phyloP scores from a whole-genome alignment of 2,888 invertebrate genomes.

The Aleiodes alternator region DNA sequence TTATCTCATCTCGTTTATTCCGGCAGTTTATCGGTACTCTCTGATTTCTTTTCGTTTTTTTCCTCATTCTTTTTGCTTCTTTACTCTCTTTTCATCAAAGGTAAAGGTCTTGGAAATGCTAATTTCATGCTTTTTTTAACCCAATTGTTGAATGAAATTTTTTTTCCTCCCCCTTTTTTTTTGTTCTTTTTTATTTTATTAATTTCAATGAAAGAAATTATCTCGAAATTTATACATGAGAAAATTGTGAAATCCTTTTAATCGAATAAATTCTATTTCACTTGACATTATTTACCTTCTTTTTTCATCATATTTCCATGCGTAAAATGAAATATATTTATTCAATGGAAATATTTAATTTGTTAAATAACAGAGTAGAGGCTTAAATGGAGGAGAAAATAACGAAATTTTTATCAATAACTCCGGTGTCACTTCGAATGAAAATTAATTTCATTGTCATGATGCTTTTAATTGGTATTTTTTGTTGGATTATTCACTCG shows the following conservation, averaged over 20 bases:
- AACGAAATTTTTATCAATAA: no score
- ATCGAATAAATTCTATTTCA: constrained; percentile 16
- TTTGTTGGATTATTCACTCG: no score
- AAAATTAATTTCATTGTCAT: no score
- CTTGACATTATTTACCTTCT: neutral
- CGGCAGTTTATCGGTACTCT: constrained; percentile 22
- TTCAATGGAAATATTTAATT: constrained; percentile 5
- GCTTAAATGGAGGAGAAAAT: no score
- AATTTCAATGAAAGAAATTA: no score
- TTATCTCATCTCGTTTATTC: constrained; percentile 24
- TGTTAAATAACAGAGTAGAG: neutral
- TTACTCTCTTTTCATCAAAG: no score
- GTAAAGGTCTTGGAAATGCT: constrained; percentile 13
- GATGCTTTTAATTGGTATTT: no score
- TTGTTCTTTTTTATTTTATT: neutral
- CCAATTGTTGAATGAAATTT: neutral
- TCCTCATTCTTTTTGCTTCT: constrained; percentile 2
- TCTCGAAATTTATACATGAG: constrained; percentile 11
- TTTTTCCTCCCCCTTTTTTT: neutral
- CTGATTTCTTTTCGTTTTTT: constrained; percentile 12
- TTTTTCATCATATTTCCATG: neutral
- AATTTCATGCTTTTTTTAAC: constrained; percentile 13
- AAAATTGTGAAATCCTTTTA: neutral
- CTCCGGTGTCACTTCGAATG: no score
- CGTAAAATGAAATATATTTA: constrained; percentile 5